These are phyloP conservation scores for Apeltes quadracus DNA, from an alignment of 2,113 vertebrate genomes.

Conservation along the genomic window DNA sequence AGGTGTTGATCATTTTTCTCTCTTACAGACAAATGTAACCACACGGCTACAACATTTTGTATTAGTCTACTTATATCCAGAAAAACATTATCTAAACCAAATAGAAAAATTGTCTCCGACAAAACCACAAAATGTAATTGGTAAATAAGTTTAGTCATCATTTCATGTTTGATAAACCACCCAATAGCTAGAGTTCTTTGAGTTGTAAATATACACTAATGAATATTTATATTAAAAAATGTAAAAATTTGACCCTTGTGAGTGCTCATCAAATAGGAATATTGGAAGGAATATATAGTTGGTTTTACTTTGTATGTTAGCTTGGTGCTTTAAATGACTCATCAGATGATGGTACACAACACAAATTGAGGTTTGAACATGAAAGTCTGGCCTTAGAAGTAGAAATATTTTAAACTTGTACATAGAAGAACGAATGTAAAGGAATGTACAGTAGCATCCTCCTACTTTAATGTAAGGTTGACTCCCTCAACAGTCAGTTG, in stretches of 20 bases:
- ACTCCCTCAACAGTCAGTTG: conserved; percentile 30
- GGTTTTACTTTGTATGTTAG: conserved; percentile 39
- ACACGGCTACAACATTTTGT: conserved; percentile 8
- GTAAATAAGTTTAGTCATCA: conserved; percentile 1
- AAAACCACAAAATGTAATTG: conserved; percentile 8
- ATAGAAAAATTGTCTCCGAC: background rate
- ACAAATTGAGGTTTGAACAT: conserved; percentile 14
- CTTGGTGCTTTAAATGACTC: conserved; percentile 59
- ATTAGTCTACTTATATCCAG: conserved; percentile 10
- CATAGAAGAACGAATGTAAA: conserved; percentile 59
- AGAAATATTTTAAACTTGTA: conserved; percentile 54
- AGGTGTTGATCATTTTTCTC: background rate
- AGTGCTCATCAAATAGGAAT: conserved; percentile 24
- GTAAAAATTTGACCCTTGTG: conserved; percentile 35
- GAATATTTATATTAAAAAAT: conserved; percentile 36
- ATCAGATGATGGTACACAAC: conserved; percentile 18
- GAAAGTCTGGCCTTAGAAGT: conserved; percentile 37
- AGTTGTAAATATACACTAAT: conserved; percentile 52
- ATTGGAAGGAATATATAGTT: conserved; percentile 22
- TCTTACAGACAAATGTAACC: conserved; percentile 4
- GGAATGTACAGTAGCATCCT: conserved; percentile 45
- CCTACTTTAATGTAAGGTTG: conserved; percentile 45
- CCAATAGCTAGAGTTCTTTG: conserved; percentile 46
- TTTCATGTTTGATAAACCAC: conserved; percentile 9
- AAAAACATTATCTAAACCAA: background rate